Evolutionary conservation across 2,888 invertebrate species (phyloP), one percentile per base, ranked within the genome.

Genomic region (Prionchulus punctatus): DNA sequence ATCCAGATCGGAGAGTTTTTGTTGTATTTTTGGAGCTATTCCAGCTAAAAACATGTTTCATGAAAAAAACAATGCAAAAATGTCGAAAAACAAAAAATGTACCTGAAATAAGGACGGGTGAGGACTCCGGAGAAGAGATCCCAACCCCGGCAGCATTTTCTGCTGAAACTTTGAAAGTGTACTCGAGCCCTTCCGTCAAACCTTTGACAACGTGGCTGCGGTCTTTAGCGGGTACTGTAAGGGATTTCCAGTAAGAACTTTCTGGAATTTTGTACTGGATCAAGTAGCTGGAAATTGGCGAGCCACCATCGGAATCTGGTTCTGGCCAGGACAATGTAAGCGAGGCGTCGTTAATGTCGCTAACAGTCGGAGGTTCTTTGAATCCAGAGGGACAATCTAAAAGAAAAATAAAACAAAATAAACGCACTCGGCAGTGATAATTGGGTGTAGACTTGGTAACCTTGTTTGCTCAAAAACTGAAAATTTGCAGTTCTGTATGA

Each of bases 131-230:
- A 23, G 66, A 66, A 58, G 60, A 65, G 47, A 64, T 63, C 70
- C 90, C 85, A 28, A 78, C 76, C 53, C 90, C 90, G 57, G 85
- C 81, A 65, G 81, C 81, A 71, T 91, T 92, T 67, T 82, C 80
- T 15, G 89, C 86, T 62, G 79, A 83, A 71, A 91, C 86, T 68
- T 82, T 81, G 72, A 90, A 86, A 68, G 82, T 79, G 72, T 88
- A 90, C 1, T 82, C 65, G 23, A 59, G 57, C 54, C 64, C 62
- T 28, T 63, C 59, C 7, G 55, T 57, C 7, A 65, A 62, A 27
- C 66, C 68, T 42, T 60, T 66, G 4, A 71, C 66, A 2, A 62
- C 64, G 63, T 66, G 71, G n/a, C n/a, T n/a, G n/a, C n/a, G n/a
- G n/a, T n/a, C n/a, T n/a, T n/a, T n/a, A n/a, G n/a, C n/a, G 21